Percentiles rank a stretch among this genome's conserved stretches.
phyloP scores from a whole-genome alignment of 30 jellyfish, hydroid and myxozoan genomes.

The Pseudorhiza aurosa region DNA sequence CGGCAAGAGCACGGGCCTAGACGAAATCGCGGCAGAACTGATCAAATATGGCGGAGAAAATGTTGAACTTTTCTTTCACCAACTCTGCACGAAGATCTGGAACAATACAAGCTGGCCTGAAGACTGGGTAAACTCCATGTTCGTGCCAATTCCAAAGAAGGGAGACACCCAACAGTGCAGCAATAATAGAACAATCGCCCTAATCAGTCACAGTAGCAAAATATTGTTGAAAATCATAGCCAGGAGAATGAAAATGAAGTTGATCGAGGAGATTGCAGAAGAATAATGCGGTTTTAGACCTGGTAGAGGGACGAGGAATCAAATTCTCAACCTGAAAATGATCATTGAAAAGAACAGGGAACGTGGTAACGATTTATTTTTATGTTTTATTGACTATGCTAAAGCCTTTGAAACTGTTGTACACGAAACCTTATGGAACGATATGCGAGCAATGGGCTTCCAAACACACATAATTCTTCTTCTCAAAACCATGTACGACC shows the following conservation, averaged over 20 bases:
- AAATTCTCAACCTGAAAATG: not conserved
- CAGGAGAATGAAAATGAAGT: not conserved
- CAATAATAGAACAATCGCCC: constrained; percentile 18
- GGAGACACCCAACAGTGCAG: constrained; percentile 1
- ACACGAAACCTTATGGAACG: constrained; percentile 17
- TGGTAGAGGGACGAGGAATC: constrained; percentile 20
- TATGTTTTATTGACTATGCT: constrained; percentile 27
- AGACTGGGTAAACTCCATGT: constrained; percentile 16
- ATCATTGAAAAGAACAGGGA: constrained; percentile 7
- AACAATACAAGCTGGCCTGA: constrained; percentile 11
- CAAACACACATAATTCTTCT: constrained; percentile 33
- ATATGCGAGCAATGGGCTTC: constrained; percentile 26
- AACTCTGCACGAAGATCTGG: not conserved
- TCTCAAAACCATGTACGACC: constrained; percentile 20
- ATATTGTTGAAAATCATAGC: constrained; percentile 16
- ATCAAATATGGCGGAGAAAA: not conserved
- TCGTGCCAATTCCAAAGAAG: constrained; percentile 17
- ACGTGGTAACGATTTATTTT: not conserved
- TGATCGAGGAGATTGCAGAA: constrained; percentile 3
- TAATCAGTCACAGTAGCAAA: constrained; percentile 49
- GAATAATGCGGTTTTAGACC: constrained; percentile 6
- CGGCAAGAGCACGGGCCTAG: not conserved
- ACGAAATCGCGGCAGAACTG: not conserved
- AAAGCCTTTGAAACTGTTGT: constrained; percentile 47
- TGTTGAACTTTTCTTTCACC: not conserved